Conservation (phyloP, 2,113 vertebrate genomes). For the Oplegnathus fasciatus region DNA sequence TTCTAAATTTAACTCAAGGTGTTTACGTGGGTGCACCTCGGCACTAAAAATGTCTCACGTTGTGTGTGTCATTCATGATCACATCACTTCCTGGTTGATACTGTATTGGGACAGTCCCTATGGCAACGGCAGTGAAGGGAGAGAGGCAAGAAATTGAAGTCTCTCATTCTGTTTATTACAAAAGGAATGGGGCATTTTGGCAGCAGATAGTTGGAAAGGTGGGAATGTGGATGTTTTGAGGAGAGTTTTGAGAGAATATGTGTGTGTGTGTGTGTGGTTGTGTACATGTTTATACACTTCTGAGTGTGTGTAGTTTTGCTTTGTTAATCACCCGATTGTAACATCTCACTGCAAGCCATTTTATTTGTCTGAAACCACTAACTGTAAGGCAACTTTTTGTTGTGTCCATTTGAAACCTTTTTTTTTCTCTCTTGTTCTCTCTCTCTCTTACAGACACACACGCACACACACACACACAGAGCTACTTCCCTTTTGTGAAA, state of each 20-base stretch:
- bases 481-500: conserved; percentile 87
- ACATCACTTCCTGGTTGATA: conserved; percentile 64
- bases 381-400: conserved; percentile 56
- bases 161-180: background rate
- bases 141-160: background rate
- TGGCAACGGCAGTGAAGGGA: conserved; percentile 32
- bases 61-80: conserved; percentile 68
- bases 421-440: conserved; percentile 23
- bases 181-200: conserved; percentile 10
- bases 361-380: conserved; percentile 65
- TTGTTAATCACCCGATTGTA: conserved; percentile 5
- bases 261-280: background rate
- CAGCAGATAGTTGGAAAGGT: background rate
- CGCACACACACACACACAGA: conserved; percentile 41
- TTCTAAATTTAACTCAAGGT: conserved; percentile 74
- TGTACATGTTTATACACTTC: background rate
- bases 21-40: conserved; percentile 67
- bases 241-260: background rate
- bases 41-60: conserved; percentile 28
- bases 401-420: conserved; percentile 64
- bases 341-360: conserved; percentile 39
- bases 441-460: conserved; percentile 26
- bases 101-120: conserved; percentile 69
- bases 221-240: background rate
- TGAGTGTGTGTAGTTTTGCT: conserved; percentile 16